Evolutionary conservation across 2,797 vertebrate genomes (phyloP).

Genomic region (Phrynocephalus guinanensis): DNA sequence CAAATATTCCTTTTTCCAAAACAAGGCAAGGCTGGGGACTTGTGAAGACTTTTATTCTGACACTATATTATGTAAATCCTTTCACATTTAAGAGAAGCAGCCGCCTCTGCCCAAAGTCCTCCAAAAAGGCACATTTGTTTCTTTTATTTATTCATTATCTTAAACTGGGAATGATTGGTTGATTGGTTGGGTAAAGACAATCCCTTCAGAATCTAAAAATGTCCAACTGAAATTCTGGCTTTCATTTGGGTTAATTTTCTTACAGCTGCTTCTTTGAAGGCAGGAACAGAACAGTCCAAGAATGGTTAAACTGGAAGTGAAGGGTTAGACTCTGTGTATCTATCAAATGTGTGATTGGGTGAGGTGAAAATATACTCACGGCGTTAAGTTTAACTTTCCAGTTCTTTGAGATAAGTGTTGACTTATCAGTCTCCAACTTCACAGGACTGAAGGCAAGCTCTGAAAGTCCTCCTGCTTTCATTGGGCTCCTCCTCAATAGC

Average conservation of each 20-base stretch:
- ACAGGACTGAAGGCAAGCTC: neutral
- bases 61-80: neutral
- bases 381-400: neutral
- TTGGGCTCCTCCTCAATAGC: neutral
- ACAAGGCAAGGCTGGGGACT: too few species aligned
- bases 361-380: too few species aligned
- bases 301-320: neutral
- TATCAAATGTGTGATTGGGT: neutral
- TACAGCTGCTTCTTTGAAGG: neutral
- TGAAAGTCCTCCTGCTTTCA: neutral
- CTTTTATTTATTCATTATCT: too few species aligned
- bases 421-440: neutral
- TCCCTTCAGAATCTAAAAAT: neutral
- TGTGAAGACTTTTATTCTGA: neutral
- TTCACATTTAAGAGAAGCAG: neutral
- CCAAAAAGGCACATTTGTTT: conserved; percentile 11
- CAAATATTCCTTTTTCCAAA: neutral
- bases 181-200: neutral
- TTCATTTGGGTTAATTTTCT: neutral
- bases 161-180: neutral
- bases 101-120: neutral
- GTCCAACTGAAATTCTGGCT: too few species aligned
- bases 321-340: too few species aligned
- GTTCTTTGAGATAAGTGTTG: neutral
- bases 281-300: neutral